A percentile compares a stretch with the other conserved stretches of the same genome.
These are phyloP conservation scores for Bothrops alternatus DNA, from an alignment of 2,797 vertebrate genomes.

Conservation along the genomic window DNA sequence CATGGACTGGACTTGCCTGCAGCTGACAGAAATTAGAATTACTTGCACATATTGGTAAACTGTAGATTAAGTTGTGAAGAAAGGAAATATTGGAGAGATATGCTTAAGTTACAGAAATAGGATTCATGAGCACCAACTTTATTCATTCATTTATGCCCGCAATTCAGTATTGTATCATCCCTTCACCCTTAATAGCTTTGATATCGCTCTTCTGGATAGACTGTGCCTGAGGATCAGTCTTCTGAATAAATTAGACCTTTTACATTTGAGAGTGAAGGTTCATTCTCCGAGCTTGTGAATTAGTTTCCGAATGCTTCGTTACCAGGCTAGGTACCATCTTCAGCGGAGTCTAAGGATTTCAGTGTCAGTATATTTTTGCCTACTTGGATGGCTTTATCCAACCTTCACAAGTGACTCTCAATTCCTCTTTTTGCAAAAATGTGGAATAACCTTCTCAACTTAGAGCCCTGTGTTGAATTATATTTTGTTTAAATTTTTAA, in stretches of 20 bases:
- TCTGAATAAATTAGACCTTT: neutral
- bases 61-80: neutral
- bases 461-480: neutral
- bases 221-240: neutral
- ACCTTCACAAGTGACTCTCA: neutral
- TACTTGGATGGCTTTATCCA: neutral
- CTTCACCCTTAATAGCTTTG: neutral
- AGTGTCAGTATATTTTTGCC: neutral
- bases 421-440: neutral
- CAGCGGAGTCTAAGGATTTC: too few species aligned
- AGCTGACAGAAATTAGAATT: neutral
- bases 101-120: neutral
- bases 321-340: too few species aligned
- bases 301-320: too few species aligned
- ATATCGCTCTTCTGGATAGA: neutral
- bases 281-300: too few species aligned
- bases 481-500: neutral
- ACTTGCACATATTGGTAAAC: neutral
- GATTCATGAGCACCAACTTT: neutral
- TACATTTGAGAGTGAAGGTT: too few species aligned
- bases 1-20: neutral
- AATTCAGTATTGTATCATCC: neutral
- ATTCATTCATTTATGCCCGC: neutral
- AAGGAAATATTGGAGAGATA: neutral
- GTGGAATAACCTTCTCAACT: neutral